These are phyloP conservation scores for Zeus faber DNA, from an alignment of 2,113 vertebrate genomes.

Conservation along the genomic window DNA sequence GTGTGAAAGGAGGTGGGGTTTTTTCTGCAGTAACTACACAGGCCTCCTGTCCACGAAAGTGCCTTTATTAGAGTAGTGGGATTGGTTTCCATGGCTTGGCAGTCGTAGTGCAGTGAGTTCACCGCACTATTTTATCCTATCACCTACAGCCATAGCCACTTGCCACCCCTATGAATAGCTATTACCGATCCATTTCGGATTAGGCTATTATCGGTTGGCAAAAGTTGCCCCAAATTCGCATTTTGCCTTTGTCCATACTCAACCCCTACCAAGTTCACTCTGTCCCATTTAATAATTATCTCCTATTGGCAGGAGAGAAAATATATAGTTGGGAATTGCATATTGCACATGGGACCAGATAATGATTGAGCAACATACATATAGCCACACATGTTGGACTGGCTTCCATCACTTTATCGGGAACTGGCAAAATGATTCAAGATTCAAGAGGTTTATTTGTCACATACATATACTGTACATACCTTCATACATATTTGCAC, in stretches of 20 bases:
- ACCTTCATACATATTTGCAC: too few species aligned
- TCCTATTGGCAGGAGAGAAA: conserved; percentile 66
- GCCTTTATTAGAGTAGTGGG: too few species aligned
- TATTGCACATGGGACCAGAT: neutral
- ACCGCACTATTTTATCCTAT: too few species aligned
- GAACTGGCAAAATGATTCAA: too few species aligned
- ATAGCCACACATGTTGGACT: neutral
- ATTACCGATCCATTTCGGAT: conserved; percentile 82
- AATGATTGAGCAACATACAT: neutral
- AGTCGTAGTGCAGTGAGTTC: too few species aligned
- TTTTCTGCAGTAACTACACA: too few species aligned
- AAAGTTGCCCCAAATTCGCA: conserved; percentile 84
- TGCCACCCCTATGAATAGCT: conserved; percentile 71
- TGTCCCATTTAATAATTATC: conserved; percentile 57
- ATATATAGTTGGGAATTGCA: neutral
- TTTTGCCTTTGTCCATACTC: conserved; percentile 82
- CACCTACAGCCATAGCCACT: conserved; percentile 48
- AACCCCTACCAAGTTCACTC: conserved; percentile 76
- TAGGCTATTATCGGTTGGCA: conserved; percentile 80
- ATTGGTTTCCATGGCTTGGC: too few species aligned
- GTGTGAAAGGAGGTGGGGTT: too few species aligned
- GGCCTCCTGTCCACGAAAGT: too few species aligned
- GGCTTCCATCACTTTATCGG: too few species aligned
- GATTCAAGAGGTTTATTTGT: too few species aligned
- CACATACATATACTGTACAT: too few species aligned